phyloP scores from a whole-genome alignment of 2,113 vertebrate species.

The Seriola quinqueradiata region DNA sequence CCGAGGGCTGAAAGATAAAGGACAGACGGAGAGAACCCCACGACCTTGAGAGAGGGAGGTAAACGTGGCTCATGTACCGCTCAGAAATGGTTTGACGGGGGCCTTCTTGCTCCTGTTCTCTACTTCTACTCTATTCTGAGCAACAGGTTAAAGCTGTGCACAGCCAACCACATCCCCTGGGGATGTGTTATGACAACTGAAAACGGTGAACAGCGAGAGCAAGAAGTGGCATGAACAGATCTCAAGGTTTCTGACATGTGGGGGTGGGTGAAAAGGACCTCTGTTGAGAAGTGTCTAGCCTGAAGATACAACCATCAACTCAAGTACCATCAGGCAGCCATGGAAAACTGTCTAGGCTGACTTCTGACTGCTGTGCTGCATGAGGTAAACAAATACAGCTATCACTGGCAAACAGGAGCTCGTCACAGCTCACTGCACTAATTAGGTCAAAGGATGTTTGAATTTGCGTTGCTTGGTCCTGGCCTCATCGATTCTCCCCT shows the following conservation, averaged over 20 bases:
- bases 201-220: conserved; percentile 79
- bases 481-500: conserved; percentile 9
- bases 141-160: conserved; percentile 59
- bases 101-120: conserved; percentile 32
- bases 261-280: conserved; percentile 77
- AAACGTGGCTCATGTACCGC: conserved; percentile 36
- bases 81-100: conserved; percentile 42
- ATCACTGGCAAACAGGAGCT: conserved; percentile 59
- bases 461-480: conserved; percentile 4
- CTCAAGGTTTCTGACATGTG: conserved; percentile 76
- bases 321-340: conserved; percentile 74
- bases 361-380: conserved; percentile 54
- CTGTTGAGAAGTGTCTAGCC: conserved; percentile 81
- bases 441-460: conserved; percentile 47
- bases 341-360: conserved; percentile 66
- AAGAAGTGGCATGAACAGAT: conserved; percentile 86
- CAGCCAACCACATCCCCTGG: conserved; percentile 67
- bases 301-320: conserved; percentile 83
- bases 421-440: conserved; percentile 43
- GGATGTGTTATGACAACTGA: conserved; percentile 84
- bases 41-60: conserved; percentile 68
- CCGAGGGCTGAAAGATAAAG: conserved; percentile 82
- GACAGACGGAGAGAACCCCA: conserved; percentile 77
- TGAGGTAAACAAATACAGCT: conserved; percentile 73
- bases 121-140: conserved; percentile 39